Percentiles rank a stretch among this genome's conserved stretches.
These are phyloP conservation scores for Cassiopea xamachana DNA, from an alignment of 30 jellyfish, hydroid and myxozoan species.

Conservation along the genomic window DNA sequence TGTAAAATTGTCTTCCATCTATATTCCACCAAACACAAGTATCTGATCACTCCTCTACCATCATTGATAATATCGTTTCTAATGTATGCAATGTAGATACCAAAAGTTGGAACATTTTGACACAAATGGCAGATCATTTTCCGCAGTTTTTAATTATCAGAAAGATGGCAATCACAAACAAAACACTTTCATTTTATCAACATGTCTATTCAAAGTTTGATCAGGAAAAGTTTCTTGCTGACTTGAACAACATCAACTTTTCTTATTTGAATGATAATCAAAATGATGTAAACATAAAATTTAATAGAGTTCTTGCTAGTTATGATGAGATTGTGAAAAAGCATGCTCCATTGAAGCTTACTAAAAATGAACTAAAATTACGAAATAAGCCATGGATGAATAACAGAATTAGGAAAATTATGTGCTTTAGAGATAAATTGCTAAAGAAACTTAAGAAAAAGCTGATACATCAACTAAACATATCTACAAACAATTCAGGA, in stretches of 20 bases:
- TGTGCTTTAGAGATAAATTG: background rate
- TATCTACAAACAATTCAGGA: background rate
- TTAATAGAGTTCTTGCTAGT: background rate
- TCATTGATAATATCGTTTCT: conserved; percentile 17
- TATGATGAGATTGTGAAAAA: background rate
- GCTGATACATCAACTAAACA: too few species aligned
- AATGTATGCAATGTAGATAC: conserved; percentile 3
- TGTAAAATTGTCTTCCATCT: conserved; percentile 25
- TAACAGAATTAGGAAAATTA: background rate
- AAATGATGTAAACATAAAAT: conserved; percentile 1
- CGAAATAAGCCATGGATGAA: background rate
- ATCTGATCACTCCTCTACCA: conserved; percentile 17
- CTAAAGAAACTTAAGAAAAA: background rate
- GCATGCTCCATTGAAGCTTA: conserved; percentile 9
- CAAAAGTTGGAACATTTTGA: background rate
- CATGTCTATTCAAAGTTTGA: conserved; percentile 30
- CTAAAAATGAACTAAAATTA: background rate
- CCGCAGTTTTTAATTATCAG: too few species aligned
- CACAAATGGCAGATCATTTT: background rate
- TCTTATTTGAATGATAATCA: conserved; percentile 10
- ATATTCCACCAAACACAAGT: background rate
- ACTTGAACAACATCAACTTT: conserved; percentile 6
- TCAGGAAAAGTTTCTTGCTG: conserved; percentile 33
- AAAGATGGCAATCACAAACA: background rate
- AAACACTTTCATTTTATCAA: background rate